These are phyloP conservation scores for Greenwoodochromis staneri DNA, from an alignment of 2,113 vertebrate species.

Conservation along the genomic window DNA sequence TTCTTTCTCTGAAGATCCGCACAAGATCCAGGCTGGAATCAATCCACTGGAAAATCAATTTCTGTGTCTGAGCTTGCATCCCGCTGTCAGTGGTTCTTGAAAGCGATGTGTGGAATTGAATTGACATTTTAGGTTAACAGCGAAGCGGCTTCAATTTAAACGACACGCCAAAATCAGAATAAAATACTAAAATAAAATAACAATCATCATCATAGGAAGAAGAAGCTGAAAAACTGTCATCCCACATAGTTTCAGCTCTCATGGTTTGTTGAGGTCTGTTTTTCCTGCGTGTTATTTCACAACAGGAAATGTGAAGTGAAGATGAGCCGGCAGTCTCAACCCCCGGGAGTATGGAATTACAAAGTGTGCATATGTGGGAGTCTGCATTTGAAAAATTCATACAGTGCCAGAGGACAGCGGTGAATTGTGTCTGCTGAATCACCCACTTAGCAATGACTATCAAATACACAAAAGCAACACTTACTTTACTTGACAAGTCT, in stretches of 20 bases:
- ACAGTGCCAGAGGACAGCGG: background rate
- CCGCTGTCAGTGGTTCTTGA: slow-evolving; percentile 48
- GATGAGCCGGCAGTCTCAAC: slow-evolving; percentile 25
- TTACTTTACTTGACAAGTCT: slow-evolving; percentile 23
- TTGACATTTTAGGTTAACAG: slow-evolving; percentile 35
- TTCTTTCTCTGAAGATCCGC: slow-evolving; percentile 35
- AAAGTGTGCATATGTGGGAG: slow-evolving; percentile 1
- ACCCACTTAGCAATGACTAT: background rate
- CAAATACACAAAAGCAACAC: slow-evolving; percentile 3
- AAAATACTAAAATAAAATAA: background rate
- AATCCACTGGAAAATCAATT: slow-evolving; percentile 61
- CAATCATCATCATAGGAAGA: background rate
- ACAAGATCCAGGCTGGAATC: slow-evolving; percentile 47
- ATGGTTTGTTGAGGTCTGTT: slow-evolving; percentile 32
- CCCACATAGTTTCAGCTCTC: background rate
- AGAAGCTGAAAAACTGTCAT: background rate
- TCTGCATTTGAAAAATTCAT: slow-evolving; percentile 1
- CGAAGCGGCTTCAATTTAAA: slow-evolving; percentile 20
- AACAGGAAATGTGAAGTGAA: slow-evolving; percentile 61
- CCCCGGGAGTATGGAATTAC: slow-evolving; percentile 5
- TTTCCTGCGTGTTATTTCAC: slow-evolving; percentile 45
- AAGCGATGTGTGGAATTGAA: slow-evolving; percentile 46
- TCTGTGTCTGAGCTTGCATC: slow-evolving; percentile 36
- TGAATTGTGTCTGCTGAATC: background rate
- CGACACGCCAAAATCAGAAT: background rate